Evolutionary conservation across 2,113 vertebrate species (phyloP), one percentile per base, ranked within the genome.

Genomic region (Bothrops jararaca): DNA sequence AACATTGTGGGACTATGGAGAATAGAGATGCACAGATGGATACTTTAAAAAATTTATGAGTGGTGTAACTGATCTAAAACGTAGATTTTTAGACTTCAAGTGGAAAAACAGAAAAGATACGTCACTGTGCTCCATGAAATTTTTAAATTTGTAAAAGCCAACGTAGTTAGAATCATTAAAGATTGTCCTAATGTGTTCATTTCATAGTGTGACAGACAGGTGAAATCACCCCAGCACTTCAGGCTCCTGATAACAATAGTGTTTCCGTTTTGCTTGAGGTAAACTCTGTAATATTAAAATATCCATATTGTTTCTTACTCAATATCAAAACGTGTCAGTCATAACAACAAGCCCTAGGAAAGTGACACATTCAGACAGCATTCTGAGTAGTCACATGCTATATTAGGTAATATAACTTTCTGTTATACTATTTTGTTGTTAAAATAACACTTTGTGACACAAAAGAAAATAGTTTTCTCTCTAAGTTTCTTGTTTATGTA

Each of bases 21-120:
- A 98, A 98, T 96, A 97, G 96, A 97, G 97, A 97, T 96, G 97
- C 97, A 97, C 98, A 98, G 98, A 98, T 98, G 98, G 98, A 97
- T 98, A 98, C 96, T 98, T 98, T 98, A 98, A 98, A 98, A 98
- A 98, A 98, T 98, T 98, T 97, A 98, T 98, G 98, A 98, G 97
- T 97, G 95, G 96, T 95, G 92, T 98, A 97, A 97, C 96, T 98
- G 97, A 98, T 98, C 97, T 98, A 97, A 98, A 98, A 98, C 97
- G 98, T 97, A 97, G 97, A 97, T 98, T 98, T 93, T 98, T 98
- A 97, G 97, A 97, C 97, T 97, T 98, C 97, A 97, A 97, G 95
- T 95, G 96, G 80, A 95, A 96, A 97, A 96, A 91, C 95, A 94
- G 93, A 96, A 96, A 92, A 97, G 97, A 97, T 97, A 93, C 86